Evolutionary conservation across 2,113 vertebrate genomes (phyloP).

Genomic region (Gymnarchus niloticus): DNA sequence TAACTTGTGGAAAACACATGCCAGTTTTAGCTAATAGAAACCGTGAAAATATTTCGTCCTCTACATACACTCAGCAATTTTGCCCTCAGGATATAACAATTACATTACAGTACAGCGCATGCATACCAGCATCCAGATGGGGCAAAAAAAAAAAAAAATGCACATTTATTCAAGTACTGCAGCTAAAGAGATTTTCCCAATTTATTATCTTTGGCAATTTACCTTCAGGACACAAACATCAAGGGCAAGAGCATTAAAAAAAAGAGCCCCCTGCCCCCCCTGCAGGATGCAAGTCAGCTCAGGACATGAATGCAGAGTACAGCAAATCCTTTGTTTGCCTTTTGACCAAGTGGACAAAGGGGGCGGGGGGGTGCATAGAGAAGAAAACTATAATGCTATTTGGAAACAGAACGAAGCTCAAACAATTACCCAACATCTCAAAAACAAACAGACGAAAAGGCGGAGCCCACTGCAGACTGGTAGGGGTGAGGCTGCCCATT

Average conservation of each 20-base stretch:
- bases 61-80: no score
- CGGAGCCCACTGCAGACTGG: no score
- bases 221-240: not conserved
- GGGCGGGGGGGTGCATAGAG: not conserved
- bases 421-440: not conserved
- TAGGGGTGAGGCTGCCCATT: not conserved
- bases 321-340: not conserved
- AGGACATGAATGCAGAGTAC: not conserved
- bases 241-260: not conserved
- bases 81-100: no score
- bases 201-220: not conserved
- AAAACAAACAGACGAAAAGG: not conserved
- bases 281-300: not conserved
- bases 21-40: no score
- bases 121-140: not conserved
- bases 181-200: not conserved
- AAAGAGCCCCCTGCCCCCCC: not conserved
- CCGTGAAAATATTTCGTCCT: no score
- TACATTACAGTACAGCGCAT: not conserved
- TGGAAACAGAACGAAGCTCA: not conserved
- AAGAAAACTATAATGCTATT: conserved; percentile 5
- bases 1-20: no score
- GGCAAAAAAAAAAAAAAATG: not conserved
- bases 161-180: not conserved
- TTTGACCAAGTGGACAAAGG: not conserved